Base-by-base conservation (phyloP, 2,888 invertebrate genomes). In the Idaea aversata region DNA sequence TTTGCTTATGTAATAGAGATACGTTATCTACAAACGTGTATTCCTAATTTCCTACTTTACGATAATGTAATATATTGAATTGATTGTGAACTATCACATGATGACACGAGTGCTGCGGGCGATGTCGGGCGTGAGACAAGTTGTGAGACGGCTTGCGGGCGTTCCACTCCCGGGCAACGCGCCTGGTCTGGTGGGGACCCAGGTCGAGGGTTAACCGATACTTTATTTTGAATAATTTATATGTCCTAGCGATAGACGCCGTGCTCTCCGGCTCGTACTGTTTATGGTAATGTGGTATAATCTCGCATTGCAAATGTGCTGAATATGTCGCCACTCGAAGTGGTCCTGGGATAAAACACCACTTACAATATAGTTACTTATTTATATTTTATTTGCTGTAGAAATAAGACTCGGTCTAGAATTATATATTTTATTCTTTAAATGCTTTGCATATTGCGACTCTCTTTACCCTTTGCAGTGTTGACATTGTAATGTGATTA, bases 141-240 rank as follows among this genome's bases (percentile, higher is more conserved):
- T 62, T 60, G 62, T 61, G 64, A 66, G 65, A 66, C 66, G 66
- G 64, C 65, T 65, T 63, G 64, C 63, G 63, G 63, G 70, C 70
- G 72, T 78, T 78, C 76, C 77, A 72, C 78, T 78, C 76, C 77
- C 75, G 79, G 73, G 60, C 66, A 63, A 57, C 62, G 67, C 65
- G 65, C 62, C 67, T 65, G 65, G 63, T 62, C 67, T 71, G 72
- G 70, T 72, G 80, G 84, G 79, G 84, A 80, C 77, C 80, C 78
- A 81, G 90, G 88, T 91, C 89, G 85, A 74, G 76, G 93, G 93
- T 91, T 93, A 93, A 93, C 90, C 93, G 92, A 93, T 93, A 93
- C 93, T 93, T 93, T 92, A 93, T 92, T 93, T 92, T 93, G 93
- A 93, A 93, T 93, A 92, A 93, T 93, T 92, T 93, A 93, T 92